Base-by-base conservation (phyloP, 1,140 invertebrate species). In the Acromyrmex echinatior region DNA sequence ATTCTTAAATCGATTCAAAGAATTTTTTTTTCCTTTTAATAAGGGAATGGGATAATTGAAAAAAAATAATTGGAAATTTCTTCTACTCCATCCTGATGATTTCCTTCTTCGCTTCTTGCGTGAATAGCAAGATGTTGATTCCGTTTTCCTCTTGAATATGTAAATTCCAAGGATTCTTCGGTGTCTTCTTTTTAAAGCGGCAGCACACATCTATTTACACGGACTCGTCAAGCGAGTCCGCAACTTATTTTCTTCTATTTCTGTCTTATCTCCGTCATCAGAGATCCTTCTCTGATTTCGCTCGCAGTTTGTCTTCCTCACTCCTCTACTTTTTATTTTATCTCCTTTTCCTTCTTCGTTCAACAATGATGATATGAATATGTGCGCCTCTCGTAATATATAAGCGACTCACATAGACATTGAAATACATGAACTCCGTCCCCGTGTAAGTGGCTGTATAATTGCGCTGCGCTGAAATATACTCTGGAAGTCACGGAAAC, bases 401-500 rank as follows among this genome's bases (percentile, higher is more conserved):
- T 45, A 65, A 56, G 66, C 45, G 87, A 76, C 70, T 86, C 87
- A 14, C 74, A 76, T 68, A 88, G 78, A 85, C 65, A 56, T 60
- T 9, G 16, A 25, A 84, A 60, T 62, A 70, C 39, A 60, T 45
- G 45, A 53, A 77, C 16, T 71, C 31, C 25, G 14, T 65, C 31
- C 53, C 74, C 65, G 25, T 63, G 58, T 63, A 31, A 70, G 66
- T 53, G 21, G 60, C 16, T 53, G 21, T 79, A 85, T 81, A 89
- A 76, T 86, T 74, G 82, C 65, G 73, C 58, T 74, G 73, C n/a
- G 73, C 76, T 45, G 74, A 86, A 76, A 89, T 89, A 89, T 89
- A 86, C 45, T 82, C 51, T 84, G 80, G 80, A 84, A 84, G 70
- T 84, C 39, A 76, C 39, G 70, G 56, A 28, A 28, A 74, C 39